Evolutionary conservation across 64 coral and sea anemone genomes (phyloP).

Genomic region (Hydrozoanthus tunicans): DNA sequence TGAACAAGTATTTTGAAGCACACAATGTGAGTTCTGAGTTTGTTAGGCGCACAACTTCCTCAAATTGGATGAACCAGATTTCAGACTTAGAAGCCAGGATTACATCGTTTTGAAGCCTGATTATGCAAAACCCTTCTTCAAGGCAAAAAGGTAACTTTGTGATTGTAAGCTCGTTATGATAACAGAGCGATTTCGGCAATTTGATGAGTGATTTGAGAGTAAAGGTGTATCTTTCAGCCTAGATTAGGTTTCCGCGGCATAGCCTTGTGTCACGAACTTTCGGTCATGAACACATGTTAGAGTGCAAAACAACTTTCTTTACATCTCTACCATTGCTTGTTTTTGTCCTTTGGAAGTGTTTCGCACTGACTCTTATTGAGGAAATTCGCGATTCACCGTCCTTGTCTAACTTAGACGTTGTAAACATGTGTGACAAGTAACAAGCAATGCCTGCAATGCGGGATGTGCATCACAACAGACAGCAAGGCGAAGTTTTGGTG

Average conservation of each 20-base stretch:
- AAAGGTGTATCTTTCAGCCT: slow-evolving; percentile 18
- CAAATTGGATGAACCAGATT: slow-evolving; percentile 31
- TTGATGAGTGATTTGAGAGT: slow-evolving; percentile 52
- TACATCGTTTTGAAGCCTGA: slow-evolving; percentile 41
- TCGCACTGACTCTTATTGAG: too few species aligned
- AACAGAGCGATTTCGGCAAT: slow-evolving; percentile 32
- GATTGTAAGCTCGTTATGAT: slow-evolving; percentile 56
- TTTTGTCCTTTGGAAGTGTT: background rate
- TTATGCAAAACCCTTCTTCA: slow-evolving; percentile 44
- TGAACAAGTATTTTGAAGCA: background rate
- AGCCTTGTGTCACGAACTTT: slow-evolving; percentile 20
- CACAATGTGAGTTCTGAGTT: background rate
- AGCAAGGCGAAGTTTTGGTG: background rate
- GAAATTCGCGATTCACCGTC: too few species aligned
- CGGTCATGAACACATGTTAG: slow-evolving; percentile 12
- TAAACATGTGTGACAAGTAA: too few species aligned
- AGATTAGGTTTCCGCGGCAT: slow-evolving; percentile 39
- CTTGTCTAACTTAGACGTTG: too few species aligned
- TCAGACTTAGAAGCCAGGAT: slow-evolving; percentile 23
- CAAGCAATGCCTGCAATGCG: too few species aligned
- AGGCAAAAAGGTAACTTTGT: slow-evolving; percentile 6
- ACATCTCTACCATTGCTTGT: background rate
- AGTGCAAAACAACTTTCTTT: background rate
- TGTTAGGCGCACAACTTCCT: background rate
- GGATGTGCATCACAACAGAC: background rate